Base-by-base conservation (phyloP, 2,888 invertebrate genomes). In the Lepidocyrtoides sp. region DNA sequence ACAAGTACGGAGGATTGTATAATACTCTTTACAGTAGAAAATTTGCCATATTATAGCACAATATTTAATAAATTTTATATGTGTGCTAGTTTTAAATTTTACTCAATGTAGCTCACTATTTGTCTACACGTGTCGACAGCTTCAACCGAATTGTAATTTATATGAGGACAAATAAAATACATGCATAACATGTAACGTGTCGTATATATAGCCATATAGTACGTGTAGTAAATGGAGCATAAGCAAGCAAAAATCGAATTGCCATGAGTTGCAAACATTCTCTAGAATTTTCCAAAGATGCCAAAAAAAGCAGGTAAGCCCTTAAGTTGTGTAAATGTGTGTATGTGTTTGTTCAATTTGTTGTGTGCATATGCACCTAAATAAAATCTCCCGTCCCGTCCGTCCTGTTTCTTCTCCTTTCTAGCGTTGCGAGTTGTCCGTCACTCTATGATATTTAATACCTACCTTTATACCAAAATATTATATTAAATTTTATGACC, bases 401-500 rank as follows among this genome's bases (percentile, higher is more conserved):
- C 69, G 69, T 69, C 32, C 10, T 17, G 32, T 32, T 66, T 2
- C 17, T 26, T 23, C 26, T 54, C 14, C 51, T 17, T 3, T 17
- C 17, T n/a, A n/a, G n/a, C n/a, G n/a, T n/a, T n/a, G n/a, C n/a
- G n/a, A n/a, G 32, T 63, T 10, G 69, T 41, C 69, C 32, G 66
- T 66, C 66, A 66, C 66, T 4, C n/a, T 32, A 2, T 60, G 60
- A 10, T 66, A 41, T 41, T 69, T 36, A 36, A 69, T 69, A 36
- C 69, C 69, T 69, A 69, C 60, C 26, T 69, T 32, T 20, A 41
- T 3, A 63, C 3, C 12, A 66, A 66, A 66, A 66, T 5, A 41
- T 36, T 41, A 20, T 69, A 69, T 32, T 36, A 36, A 36, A 69
- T 41, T 69, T 69, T 69, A 69, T 69, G 69, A 75, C 75, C 75